Evolutionary conservation across 2,113 vertebrate species (phyloP), one percentile per base, ranked within the genome.

Genomic region (Notarius lentiginosus): DNA sequence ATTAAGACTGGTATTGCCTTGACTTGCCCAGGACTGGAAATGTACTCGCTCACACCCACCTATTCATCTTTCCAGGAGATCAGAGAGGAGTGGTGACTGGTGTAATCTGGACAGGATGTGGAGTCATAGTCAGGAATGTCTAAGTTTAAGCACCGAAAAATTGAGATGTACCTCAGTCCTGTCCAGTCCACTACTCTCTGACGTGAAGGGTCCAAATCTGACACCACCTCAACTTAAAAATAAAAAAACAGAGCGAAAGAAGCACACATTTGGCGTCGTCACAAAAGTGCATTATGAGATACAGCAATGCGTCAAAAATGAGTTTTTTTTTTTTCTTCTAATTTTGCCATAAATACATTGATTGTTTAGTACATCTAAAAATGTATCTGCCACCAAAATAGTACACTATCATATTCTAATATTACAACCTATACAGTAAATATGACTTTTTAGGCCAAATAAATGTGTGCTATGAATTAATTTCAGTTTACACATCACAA

Each of bases 41-140:
- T 86, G 41, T 41, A 83, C 85, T 83, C 82, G 12, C 27, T 81
- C 77, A 56, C 14, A 9, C 70, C 85, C 83, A 79, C 83, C 84
- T 56, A 41, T 65, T 85, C 73, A 51, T 49, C 73, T n/a, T 49
- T 90, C 84, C 84, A 84, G 76, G 65, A 34, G 34, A 34, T 83
- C 60, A 14, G 8, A 77, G 79, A 83, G 47, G 34, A 82, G 79
- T 76, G 60, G 60, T 70, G 84, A 86, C 79, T 79, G 82, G 79
- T 89, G 73, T 80, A 86, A 89, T 89, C 84, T 86, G 73, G 80
- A 81, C 72, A 83, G 75, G n/a, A 86, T 86, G 84, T 79, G 53
- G 63, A 61, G 84, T 58, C 70, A 82, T 56, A 24, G 55, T 47
- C 81, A 76, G 66, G 81, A 88, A 81, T 83, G 60, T 63, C 2